These are phyloP conservation scores for Oreocharis arfaki DNA, from an alignment of 2,113 vertebrate species.

Conservation along the genomic window DNA sequence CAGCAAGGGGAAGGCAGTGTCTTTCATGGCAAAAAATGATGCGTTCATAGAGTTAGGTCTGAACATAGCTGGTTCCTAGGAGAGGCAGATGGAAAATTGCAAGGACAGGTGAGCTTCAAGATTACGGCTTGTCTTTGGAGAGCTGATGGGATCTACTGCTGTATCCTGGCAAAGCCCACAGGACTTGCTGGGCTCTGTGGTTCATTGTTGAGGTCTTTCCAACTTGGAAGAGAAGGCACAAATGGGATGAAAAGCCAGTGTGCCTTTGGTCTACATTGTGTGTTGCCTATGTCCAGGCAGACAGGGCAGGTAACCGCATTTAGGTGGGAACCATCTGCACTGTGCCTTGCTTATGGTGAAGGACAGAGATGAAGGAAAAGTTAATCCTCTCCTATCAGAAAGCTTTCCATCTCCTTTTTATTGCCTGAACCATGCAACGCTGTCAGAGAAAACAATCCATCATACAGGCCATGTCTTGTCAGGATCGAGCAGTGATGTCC, in stretches of 20 bases:
- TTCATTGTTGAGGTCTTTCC: neutral
- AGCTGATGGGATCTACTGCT: neutral
- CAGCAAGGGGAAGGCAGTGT: rapidly evolving
- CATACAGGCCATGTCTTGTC: neutral
- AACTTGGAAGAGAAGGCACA: neutral
- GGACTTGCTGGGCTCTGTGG: neutral
- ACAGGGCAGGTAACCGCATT: neutral
- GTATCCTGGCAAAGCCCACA: neutral
- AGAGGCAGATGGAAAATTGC: neutral
- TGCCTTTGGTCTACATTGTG: neutral
- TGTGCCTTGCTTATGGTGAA: neutral
- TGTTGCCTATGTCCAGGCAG: neutral
- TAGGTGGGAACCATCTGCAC: neutral
- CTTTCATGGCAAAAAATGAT: neutral
- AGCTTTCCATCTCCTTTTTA: neutral
- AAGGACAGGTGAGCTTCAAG: neutral
- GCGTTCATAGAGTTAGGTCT: neutral
- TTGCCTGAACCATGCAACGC: neutral
- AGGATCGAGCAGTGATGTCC: neutral
- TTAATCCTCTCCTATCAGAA: neutral
- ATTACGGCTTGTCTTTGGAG: neutral
- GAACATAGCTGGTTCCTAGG: neutral
- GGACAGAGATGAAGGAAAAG: neutral
- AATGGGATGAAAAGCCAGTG: neutral
- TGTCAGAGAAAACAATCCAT: neutral